Evolutionary conservation across 2,797 vertebrate species (phyloP).

Genomic region (Scolopax bukidnonensis): DNA sequence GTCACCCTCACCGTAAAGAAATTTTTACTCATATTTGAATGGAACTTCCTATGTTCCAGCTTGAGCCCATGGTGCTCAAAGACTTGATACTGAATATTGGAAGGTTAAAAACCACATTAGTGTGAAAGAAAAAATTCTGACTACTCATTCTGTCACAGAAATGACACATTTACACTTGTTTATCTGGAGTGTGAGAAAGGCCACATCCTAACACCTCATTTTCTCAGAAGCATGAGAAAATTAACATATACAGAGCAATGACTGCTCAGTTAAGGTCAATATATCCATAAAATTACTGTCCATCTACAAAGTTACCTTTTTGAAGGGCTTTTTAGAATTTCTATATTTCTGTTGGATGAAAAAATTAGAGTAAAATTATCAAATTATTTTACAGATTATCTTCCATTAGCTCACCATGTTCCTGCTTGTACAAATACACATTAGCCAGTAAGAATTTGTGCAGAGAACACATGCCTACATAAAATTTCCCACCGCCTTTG

Average conservation of each 20-base stretch:
- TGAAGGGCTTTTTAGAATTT: not conserved
- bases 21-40: too few relatives aligned
- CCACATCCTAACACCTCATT: not conserved
- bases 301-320: not conserved
- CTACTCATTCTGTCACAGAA: not conserved
- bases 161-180: not conserved
- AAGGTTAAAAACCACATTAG: not conserved
- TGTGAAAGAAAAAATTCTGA: not conserved
- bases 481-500: not conserved
- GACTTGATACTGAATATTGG: not conserved
- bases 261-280: not conserved
- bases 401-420: not conserved
- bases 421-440: not conserved
- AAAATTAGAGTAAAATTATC: not conserved
- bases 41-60: too few relatives aligned
- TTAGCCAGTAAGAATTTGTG: not conserved
- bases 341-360: not conserved
- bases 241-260: not conserved
- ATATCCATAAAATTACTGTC: not conserved
- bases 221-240: not conserved
- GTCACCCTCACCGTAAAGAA: too few relatives aligned
- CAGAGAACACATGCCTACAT: not conserved
- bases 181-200: not conserved
- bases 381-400: not conserved
- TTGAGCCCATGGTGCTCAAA: not conserved